phyloP scores from a whole-genome alignment of 2,113 vertebrate genomes.

The Martes martes region DNA sequence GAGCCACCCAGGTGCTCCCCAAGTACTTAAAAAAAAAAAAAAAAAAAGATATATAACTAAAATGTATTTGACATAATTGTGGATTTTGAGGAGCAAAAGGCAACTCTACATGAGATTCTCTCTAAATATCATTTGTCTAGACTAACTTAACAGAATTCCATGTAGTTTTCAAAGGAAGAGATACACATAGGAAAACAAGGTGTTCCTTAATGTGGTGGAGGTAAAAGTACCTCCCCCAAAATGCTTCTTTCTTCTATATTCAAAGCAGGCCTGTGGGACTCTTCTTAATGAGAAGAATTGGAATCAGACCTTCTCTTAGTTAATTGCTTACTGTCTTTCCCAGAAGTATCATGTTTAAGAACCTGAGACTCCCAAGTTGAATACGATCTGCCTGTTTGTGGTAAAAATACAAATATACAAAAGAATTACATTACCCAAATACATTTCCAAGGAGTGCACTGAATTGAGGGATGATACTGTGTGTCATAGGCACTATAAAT shows the following conservation, averaged over 20 bases:
- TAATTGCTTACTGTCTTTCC: neutral
- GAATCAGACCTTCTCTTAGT: neutral
- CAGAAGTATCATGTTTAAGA: neutral
- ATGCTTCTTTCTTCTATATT: neutral
- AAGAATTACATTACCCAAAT: neutral
- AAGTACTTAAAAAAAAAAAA: too few relatives aligned
- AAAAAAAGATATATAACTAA: neutral
- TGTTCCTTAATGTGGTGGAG: neutral
- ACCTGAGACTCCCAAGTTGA: neutral
- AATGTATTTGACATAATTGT: neutral
- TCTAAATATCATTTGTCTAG: neutral
- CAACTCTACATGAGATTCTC: neutral
- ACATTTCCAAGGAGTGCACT: neutral
- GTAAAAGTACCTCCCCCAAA: neutral
- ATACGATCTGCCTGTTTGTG: neutral
- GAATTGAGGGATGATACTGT: neutral
- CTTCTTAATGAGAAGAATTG: neutral
- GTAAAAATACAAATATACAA: neutral
- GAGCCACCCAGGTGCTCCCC: too few relatives aligned
- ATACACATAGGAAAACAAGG: neutral
- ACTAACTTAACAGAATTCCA: neutral
- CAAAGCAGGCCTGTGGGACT: neutral
- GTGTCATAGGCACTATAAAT: neutral
- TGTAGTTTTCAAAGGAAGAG: neutral
- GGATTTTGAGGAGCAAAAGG: neutral